Evolutionary conservation across 2,888 invertebrate genomes (phyloP).

Genomic region (Ferdinandea cuprea): DNA sequence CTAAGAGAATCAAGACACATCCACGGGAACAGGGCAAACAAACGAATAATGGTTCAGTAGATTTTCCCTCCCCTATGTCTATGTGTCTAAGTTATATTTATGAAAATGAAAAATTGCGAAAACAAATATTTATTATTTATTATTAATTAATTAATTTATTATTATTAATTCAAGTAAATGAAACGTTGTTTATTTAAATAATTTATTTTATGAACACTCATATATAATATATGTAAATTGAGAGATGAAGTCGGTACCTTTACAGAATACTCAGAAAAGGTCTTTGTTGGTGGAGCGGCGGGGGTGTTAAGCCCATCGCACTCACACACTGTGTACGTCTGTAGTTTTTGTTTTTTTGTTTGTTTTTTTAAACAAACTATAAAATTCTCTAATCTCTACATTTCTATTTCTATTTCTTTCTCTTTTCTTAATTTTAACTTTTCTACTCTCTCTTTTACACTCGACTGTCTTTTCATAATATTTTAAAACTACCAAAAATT

Average conservation of each 20-base stretch:
- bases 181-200: constrained; percentile 65
- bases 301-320: neutral
- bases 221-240: constrained; percentile 73
- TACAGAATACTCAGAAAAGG: constrained; percentile 67
- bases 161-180: constrained; percentile 58
- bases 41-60: constrained; percentile 52
- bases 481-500: constrained; percentile 70
- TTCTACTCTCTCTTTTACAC: constrained; percentile 42
- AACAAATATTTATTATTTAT: constrained; percentile 65
- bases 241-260: constrained; percentile 81
- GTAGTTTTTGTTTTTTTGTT: too few species aligned
- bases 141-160: constrained; percentile 63
- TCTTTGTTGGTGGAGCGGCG: constrained; percentile 29
- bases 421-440: constrained; percentile 14
- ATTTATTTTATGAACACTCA: constrained; percentile 59
- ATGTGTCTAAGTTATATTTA: constrained; percentile 55
- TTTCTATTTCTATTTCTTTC: constrained; percentile 54
- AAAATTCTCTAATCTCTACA: constrained; percentile 8
- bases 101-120: constrained; percentile 29
- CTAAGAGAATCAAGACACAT: constrained; percentile 43
- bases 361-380: constrained; percentile 7
- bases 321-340: constrained; percentile 34
- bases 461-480: constrained; percentile 49
- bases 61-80: constrained; percentile 28
- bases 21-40: constrained; percentile 23